Evolutionary conservation across 1,140 invertebrate genomes (phyloP).

Genomic region (Drosophila tristis): DNA sequence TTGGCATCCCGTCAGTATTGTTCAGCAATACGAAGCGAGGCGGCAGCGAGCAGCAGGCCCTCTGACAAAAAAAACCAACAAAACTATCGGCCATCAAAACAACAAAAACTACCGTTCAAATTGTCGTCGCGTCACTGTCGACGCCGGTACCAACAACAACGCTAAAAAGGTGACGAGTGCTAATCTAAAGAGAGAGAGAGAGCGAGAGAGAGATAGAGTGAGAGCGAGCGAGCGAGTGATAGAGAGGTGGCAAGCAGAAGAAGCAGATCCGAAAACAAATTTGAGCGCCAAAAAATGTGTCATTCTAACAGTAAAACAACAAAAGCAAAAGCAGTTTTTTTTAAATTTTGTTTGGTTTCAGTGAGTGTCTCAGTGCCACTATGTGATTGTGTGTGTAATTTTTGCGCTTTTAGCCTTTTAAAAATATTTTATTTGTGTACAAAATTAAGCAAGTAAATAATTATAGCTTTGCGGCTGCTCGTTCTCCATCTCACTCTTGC

Average conservation of each 20-base stretch:
- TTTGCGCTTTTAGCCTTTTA: constrained; percentile 31
- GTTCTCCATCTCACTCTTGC: constrained; percentile 1
- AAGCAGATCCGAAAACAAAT: constrained; percentile 44
- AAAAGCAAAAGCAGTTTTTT: constrained; percentile 24
- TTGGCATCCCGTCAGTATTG: constrained; percentile 60
- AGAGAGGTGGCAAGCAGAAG: constrained; percentile 27
- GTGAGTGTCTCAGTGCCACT: constrained; percentile 12
- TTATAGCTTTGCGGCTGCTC: constrained; percentile 40
- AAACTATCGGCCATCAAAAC: constrained; percentile 1
- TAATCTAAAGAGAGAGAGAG: constrained; percentile 6
- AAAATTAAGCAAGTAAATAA: constrained; percentile 62
- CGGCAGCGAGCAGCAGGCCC: constrained; percentile 35
- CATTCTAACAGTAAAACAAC: constrained; percentile 42
- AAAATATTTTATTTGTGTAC: constrained; percentile 43
- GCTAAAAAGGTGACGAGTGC: constrained; percentile 57
- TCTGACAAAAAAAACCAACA: constrained; percentile 3
- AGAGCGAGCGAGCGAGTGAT: constrained; percentile 10
- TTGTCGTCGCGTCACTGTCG: constrained; percentile 2
- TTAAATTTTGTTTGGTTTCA: constrained; percentile 1
- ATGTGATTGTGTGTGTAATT: constrained; percentile 8
- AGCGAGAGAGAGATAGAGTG: constrained; percentile 10
- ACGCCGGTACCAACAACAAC: constrained; percentile 18
- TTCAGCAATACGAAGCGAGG: constrained; percentile 63
- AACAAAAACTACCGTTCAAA: constrained; percentile 1
- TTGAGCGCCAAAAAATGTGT: constrained; percentile 62